Conservation (phyloP, 2,113 vertebrate genomes). For the Charadrius vociferus region DNA sequence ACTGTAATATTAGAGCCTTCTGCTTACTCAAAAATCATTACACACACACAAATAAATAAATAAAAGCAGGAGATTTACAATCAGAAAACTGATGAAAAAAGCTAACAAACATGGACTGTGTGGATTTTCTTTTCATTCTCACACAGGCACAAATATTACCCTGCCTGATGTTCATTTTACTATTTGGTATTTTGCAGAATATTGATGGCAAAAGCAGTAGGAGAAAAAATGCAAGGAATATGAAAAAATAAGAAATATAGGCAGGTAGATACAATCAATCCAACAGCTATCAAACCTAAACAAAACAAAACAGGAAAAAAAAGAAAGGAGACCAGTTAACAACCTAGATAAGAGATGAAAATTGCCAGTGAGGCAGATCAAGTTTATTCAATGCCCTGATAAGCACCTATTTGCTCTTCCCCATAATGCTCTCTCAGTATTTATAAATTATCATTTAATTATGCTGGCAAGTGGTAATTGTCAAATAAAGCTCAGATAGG, state of each 20-base stretch:
- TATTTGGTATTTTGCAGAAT: conserved; percentile 43
- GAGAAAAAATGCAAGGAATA: conserved; percentile 30
- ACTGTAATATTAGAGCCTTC: background rate
- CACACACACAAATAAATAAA: background rate
- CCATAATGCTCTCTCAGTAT: conserved; percentile 89
- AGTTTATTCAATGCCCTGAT: conserved; percentile 86
- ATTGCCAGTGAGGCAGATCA: conserved; percentile 87
- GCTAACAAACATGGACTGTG: background rate
- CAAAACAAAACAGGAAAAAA: conserved; percentile 37
- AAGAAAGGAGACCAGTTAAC: conserved; percentile 77
- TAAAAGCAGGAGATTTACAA: background rate
- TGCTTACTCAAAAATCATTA: background rate
- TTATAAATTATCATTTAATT: conserved; percentile 96
- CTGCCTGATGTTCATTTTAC: background rate
- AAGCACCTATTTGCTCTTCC: conserved; percentile 90
- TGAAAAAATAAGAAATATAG: conserved; percentile 16
- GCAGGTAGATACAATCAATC: conserved; percentile 65
- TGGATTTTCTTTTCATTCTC: conserved; percentile 9
- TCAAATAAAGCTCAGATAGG: conserved; percentile 86
- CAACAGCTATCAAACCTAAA: conserved; percentile 76
- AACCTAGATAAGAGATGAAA: conserved; percentile 86
- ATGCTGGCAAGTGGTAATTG: conserved; percentile 90
- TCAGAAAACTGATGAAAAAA: conserved; percentile 10
- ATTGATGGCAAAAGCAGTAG: conserved; percentile 21
- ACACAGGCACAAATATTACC: background rate